A percentile compares a stretch with the other conserved stretches of the same genome.
phyloP scores from a whole-genome alignment of 2,797 vertebrate species.

The Nyctalus aviator region DNA sequence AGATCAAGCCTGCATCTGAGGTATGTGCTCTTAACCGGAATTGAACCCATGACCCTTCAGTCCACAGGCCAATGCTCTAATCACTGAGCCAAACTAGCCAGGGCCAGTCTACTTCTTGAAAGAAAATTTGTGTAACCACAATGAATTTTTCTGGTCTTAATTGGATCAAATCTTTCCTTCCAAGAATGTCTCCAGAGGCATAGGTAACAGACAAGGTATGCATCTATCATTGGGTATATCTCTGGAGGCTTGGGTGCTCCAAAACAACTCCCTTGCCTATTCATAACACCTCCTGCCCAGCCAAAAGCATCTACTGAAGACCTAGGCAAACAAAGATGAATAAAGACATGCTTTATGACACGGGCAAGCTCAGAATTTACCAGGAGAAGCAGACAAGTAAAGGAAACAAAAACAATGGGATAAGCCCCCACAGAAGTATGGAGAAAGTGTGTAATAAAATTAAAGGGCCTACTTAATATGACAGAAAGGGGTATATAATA shows the following conservation, averaged over 20 bases:
- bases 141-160: constrained; percentile 6
- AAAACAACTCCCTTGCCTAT: neutral
- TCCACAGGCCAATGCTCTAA: no score
- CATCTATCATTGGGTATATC: neutral
- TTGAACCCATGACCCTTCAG: no score
- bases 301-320: neutral
- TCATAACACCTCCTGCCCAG: neutral
- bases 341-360: neutral
- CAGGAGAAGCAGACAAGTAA: neutral
- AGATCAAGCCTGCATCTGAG: no score
- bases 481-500: neutral
- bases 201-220: neutral
- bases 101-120: neutral
- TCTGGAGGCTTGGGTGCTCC: neutral
- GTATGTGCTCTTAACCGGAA: no score
- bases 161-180: neutral
- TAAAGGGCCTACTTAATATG: neutral
- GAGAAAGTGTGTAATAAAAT: neutral
- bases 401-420: neutral
- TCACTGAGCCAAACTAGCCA: no score
- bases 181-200: neutral
- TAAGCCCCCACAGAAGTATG: neutral
- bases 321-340: neutral
- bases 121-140: neutral
- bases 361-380: neutral